Evolutionary conservation across 2,888 invertebrate genomes (phyloP), one percentile per base, ranked within the genome.

Genomic region (Ashinkailepas kermadecensis): DNA sequence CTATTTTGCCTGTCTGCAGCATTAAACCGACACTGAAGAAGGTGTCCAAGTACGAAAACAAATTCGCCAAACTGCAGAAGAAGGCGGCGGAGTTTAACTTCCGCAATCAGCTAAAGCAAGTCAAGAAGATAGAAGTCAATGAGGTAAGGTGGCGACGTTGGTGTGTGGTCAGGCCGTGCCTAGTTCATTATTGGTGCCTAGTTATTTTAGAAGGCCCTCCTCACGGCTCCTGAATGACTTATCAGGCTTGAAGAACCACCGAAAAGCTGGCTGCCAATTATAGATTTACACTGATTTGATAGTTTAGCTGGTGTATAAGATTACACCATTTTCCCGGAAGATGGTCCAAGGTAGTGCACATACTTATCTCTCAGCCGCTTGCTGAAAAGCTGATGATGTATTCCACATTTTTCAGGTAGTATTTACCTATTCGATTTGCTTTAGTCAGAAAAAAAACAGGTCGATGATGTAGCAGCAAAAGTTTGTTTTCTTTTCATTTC

Each of bases 71-170:
- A 91, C 92, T 97, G 87, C 96, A 96, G 89, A 96, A 96, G 93
- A 96, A 96, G 91, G 95, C 96, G 85, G 95, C 96, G 87, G 95
- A 96, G 90, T 95, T 96, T 91, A 97, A 97, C 92, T 98, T 99
- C 95, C 95, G 99, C 90, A 96, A 96, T 90, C 97, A 98, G 90
- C 93, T 99, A 88, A 99, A 99, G 91, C 96, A 96, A 87, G 98
- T 98, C 87, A 97, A 98, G 92, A 98, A 98, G 94, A 98, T 98
- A 92, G 98, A 99, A 90, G 98, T 96, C 92, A 96, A 97, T 89
- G 96, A 97, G 89, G 96, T 96, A 90, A 95, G 95, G 89, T 95
- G 13, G 23, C 58, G 58, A 79, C 58, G 79, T 78, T 12, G 15
- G 64, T 13, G 18, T 21, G 64, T 13, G 8, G 64, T 15, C 8